A percentile compares a stretch with the other conserved stretches of the same genome.
phyloP scores from a whole-genome alignment of 2,797 vertebrate genomes.

The Masticophis lateralis region DNA sequence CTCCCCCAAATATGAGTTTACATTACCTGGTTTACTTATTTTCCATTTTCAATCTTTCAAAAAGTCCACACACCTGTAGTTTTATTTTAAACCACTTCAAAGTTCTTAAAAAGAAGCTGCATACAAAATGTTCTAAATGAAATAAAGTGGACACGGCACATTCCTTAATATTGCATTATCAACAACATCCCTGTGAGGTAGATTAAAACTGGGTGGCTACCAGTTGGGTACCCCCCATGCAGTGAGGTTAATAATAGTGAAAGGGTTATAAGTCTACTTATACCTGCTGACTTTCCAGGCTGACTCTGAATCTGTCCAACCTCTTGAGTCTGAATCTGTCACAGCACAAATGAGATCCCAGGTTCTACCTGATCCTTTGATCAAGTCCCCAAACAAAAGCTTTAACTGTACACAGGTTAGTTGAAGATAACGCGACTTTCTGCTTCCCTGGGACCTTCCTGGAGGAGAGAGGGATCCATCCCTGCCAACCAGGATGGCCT shows the following conservation, averaged over 20 bases:
- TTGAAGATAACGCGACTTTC: neutral
- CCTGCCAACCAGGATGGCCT: neutral
- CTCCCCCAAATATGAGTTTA: neutral
- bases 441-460: neutral
- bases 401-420: neutral
- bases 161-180: neutral
- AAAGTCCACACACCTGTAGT: too few species aligned
- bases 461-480: neutral
- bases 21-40: neutral
- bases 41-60: neutral
- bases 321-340: neutral
- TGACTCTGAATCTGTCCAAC: neutral
- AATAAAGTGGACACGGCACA: fast-evolving
- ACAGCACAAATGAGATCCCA: neutral
- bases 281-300: too few species aligned
- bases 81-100: neutral
- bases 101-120: neutral
- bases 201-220: neutral
- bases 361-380: neutral
- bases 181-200: neutral
- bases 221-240: neutral
- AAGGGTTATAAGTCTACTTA: neutral
- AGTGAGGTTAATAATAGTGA: neutral
- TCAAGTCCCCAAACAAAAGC: neutral
- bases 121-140: neutral